phyloP scores from a whole-genome alignment of 2,113 vertebrate species.

The Empidonax traillii region DNA sequence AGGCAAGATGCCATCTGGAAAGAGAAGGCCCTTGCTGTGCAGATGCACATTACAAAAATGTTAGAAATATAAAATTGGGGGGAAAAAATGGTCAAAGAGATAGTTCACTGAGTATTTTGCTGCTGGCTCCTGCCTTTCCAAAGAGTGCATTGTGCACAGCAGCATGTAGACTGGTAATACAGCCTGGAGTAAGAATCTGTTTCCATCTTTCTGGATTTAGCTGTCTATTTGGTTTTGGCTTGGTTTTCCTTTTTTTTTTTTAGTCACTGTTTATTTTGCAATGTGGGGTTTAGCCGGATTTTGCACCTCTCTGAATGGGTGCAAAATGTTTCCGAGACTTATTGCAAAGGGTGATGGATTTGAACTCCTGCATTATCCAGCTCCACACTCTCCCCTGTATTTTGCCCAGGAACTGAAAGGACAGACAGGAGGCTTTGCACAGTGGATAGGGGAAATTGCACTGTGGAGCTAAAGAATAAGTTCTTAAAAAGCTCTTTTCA shows the following conservation, averaged over 20 bases:
- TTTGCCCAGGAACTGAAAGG: neutral
- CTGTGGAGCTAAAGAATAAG: neutral
- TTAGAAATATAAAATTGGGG: slow-evolving; percentile 2
- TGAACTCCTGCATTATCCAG: neutral
- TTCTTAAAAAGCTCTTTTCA: neutral
- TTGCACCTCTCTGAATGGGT: neutral
- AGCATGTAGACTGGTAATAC: neutral
- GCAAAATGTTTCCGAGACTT: neutral
- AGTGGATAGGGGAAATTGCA: neutral
- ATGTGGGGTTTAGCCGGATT: neutral
- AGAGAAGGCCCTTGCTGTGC: slow-evolving; percentile 4
- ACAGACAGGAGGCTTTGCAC: neutral
- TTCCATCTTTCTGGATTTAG: neutral
- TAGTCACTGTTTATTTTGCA: neutral
- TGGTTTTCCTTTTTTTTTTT: neutral
- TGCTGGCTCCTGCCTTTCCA: neutral
- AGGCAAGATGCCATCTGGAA: slow-evolving; percentile 61
- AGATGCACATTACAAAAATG: slow-evolving; percentile 29
- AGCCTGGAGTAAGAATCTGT: neutral
- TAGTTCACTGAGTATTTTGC: neutral
- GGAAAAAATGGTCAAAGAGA: neutral
- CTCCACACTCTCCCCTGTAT: neutral
- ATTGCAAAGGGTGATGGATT: neutral
- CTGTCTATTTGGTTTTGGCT: neutral
- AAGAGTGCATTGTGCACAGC: neutral